These are phyloP conservation scores for Drosophila pallidifrons DNA, from an alignment of 1,140 invertebrate species.

Conservation along the genomic window DNA sequence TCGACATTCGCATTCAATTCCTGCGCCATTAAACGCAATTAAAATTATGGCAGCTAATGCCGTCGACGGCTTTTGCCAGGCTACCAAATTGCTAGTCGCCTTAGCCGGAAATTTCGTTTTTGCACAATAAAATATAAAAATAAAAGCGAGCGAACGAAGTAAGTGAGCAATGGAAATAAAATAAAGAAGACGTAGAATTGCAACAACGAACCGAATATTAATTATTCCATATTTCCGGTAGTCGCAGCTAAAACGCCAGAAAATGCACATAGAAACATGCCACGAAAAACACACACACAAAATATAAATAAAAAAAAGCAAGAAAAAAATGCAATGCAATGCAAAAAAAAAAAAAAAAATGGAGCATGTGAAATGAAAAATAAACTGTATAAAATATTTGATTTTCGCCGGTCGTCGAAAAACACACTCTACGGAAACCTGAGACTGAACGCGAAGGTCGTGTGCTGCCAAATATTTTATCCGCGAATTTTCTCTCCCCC, in stretches of 20 bases:
- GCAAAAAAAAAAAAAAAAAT: neutral
- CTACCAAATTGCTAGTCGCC: constrained; percentile 34
- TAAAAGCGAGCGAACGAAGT: neutral
- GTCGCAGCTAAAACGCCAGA: constrained; percentile 42
- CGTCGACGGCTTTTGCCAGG: constrained; percentile 34
- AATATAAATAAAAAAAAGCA: neutral
- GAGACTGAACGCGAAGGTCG: constrained; percentile 14
- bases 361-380: neutral
- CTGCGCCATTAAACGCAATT: constrained; percentile 75
- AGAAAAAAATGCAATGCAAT: neutral
- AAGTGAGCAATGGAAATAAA: neutral
- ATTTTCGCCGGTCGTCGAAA: constrained; percentile 3
- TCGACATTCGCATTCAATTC: constrained; percentile 59
- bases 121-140: constrained; percentile 27
- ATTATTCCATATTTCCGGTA: constrained; percentile 66
- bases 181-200: constrained; percentile 8
- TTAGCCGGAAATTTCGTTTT: constrained; percentile 70
- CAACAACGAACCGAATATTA: constrained; percentile 56
- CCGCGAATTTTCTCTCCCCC: neutral
- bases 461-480: constrained; percentile 10
- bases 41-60: constrained; percentile 77
- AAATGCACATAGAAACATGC: constrained; percentile 29
- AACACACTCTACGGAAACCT: constrained; percentile 1
- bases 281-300: neutral
- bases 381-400: constrained; percentile 37